Evolutionary conservation across 2,888 invertebrate species (phyloP).

Genomic region (Lordiphosa andalusiaca): DNA sequence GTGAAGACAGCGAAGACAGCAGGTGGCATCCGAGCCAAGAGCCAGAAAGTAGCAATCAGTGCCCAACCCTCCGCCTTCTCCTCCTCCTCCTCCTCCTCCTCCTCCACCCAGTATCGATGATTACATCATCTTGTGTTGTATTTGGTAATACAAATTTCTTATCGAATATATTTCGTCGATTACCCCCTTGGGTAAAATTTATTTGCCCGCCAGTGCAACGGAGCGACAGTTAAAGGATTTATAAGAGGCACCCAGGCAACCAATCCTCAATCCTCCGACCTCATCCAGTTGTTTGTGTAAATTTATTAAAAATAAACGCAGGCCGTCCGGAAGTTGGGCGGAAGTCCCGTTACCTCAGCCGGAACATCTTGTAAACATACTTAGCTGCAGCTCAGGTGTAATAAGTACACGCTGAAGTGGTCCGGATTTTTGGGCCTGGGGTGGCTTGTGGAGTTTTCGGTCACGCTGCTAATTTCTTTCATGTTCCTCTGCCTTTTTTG

Average conservation of each 20-base stretch:
- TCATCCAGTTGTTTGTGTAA: conserved; percentile 26
- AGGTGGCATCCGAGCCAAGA: conserved; percentile 41
- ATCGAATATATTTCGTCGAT: conserved; percentile 79
- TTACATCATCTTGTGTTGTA: conserved; percentile 64
- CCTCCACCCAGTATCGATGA: conserved; percentile 49
- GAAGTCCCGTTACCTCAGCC: conserved; percentile 39
- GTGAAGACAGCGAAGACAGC: conserved; percentile 37
- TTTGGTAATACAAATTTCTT: conserved; percentile 66
- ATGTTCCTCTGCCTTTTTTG: conserved; percentile 35
- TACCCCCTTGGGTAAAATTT: conserved; percentile 80
- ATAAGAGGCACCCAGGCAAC: conserved; percentile 38
- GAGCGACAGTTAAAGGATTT: conserved; percentile 77
- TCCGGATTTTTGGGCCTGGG: neutral
- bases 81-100: no score
- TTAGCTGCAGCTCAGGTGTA: conserved; percentile 73
- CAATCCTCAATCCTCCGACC: neutral
- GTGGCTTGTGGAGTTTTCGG: conserved; percentile 39
- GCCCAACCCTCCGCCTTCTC: conserved; percentile 17
- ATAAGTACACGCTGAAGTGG: conserved; percentile 67
- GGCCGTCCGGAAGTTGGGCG: conserved; percentile 30
- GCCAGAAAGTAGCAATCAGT: conserved; percentile 31
- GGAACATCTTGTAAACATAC: conserved; percentile 71
- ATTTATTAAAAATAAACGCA: conserved; percentile 64
- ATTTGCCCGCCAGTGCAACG: conserved; percentile 62
- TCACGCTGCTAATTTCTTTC: conserved; percentile 71